phyloP scores from a whole-genome alignment of 1,140 invertebrate genomes.

The Sminthurides bifidus region DNA sequence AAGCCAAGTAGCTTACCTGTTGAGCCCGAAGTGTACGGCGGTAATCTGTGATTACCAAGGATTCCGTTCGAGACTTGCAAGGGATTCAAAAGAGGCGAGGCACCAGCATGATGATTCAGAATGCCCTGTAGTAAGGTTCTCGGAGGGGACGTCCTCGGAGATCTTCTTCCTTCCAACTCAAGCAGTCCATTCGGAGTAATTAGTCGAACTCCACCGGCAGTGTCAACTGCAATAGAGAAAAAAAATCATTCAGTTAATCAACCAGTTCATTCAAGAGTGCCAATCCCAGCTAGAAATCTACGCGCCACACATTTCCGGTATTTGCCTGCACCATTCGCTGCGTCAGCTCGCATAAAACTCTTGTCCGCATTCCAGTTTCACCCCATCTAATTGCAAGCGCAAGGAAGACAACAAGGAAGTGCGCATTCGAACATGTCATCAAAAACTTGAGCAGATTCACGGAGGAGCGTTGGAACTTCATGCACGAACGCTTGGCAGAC shows the following conservation, averaged over 20 bases:
- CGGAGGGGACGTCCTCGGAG: slow-evolving; percentile 30
- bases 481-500: too few relatives aligned
- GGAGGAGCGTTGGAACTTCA: too few relatives aligned
- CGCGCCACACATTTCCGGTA: neutral
- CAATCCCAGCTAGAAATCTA: neutral
- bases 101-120: slow-evolving; percentile 43
- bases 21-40: slow-evolving; percentile 28
- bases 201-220: slow-evolving; percentile 24
- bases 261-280: neutral
- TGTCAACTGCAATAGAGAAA: slow-evolving; percentile 27
- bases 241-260: slow-evolving; percentile 8
- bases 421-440: too few relatives aligned
- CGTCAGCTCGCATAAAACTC: too few relatives aligned
- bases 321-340: too few relatives aligned
- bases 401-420: too few relatives aligned
- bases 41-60: slow-evolving; percentile 22
- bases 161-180: slow-evolving; percentile 29
- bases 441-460: too few relatives aligned
- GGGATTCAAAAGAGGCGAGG: slow-evolving; percentile 18
- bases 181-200: slow-evolving; percentile 27
- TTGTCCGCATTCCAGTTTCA: too few relatives aligned
- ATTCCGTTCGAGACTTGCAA: slow-evolving; percentile 29
- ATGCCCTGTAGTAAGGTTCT: slow-evolving; percentile 48
- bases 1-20: slow-evolving; percentile 27
- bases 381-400: too few relatives aligned